Base-by-base conservation (phyloP, 2,888 invertebrate genomes). In the Phoenoteleia sp. region DNA sequence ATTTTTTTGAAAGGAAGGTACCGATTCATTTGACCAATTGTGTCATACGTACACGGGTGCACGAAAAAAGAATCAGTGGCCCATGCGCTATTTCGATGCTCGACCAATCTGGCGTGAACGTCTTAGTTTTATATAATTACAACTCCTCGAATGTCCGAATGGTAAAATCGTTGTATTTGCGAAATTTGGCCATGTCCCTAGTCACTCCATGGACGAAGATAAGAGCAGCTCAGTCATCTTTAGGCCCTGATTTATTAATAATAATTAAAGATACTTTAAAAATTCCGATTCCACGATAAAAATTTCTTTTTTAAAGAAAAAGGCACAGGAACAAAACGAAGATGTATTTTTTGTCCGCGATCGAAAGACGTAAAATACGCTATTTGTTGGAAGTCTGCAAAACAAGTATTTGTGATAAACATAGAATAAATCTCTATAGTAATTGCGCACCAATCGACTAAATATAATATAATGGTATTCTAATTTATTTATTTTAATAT, bases 101-200 rank as follows among this genome's bases (percentile, higher is more conserved):
- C n/a, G n/a, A n/a, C n/a, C 56, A 56, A 13, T n/a, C 15, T 29
- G 29, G 29, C n/a, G 85, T 89, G 7, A 90, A 89, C 71, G 85
- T 87, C 21, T 25, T 76, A 3, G 83, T 87, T 60, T 60, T 85
- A 33, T 60, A 21, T 39, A 60, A 60, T 23, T 60, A 33, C 19
- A 58, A 33, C 15, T 17, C 17, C 2, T 33, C 17, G 1, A 36
- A 58, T 36, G 75, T 69, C 11, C 42, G n/a, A n/a, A 4, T 42
- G 4, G 11, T 15, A 3, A 9, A n/a, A 4, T 42, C 42, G 4
- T 4, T 4, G 42, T 42, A 11, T 42, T n/a, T 42, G 42, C 6
- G 15, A 42, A n/a, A 9, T 42, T 42, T 42, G n/a, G 11, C 15
- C n/a, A 9, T 42, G 13, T 9, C 11, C 15, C 42, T 42, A 7